Evolutionary conservation across 2,113 vertebrate genomes (phyloP).

Genomic region (Oncorhynchus keta): DNA sequence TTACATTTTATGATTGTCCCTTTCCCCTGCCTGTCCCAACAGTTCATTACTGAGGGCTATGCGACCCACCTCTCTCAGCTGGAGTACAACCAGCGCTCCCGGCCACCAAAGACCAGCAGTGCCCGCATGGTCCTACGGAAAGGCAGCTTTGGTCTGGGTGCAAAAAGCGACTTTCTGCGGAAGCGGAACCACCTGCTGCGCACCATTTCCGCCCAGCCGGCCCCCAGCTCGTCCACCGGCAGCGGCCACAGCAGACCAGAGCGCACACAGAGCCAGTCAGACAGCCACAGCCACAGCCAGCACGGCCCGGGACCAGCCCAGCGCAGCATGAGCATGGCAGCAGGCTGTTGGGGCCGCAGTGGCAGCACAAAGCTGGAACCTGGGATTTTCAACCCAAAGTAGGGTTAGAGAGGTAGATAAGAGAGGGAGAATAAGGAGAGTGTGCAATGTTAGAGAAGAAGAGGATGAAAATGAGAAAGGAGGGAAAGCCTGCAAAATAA

Average conservation of each 20-base stretch:
- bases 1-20: constrained; percentile 3
- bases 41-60: constrained; percentile 95
- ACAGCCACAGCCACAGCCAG: constrained; percentile 67
- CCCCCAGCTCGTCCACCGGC: constrained; percentile 77
- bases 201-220: constrained; percentile 93
- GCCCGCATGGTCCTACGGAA: constrained; percentile 94
- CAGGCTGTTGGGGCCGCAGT: constrained; percentile 88
- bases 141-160: constrained; percentile 92
- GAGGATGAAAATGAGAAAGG: neutral
- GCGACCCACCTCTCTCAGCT: constrained; percentile 92
- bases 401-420: neutral
- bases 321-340: constrained; percentile 89
- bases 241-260: constrained; percentile 76
- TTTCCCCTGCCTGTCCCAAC: neutral
- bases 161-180: constrained; percentile 91
- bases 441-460: constrained; percentile 19
- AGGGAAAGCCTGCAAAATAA: neutral
- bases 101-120: constrained; percentile 89
- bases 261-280: constrained; percentile 86
- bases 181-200: constrained; percentile 94
- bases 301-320: constrained; percentile 53
- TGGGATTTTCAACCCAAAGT: constrained; percentile 64
- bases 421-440: neutral
- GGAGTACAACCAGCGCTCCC: constrained; percentile 90
- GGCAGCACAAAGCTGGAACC: constrained; percentile 79